A percentile compares a stretch with the other conserved stretches of the same genome.
Conservation (phyloP, 2,113 vertebrate genomes). For the Caranx melampygus region DNA sequence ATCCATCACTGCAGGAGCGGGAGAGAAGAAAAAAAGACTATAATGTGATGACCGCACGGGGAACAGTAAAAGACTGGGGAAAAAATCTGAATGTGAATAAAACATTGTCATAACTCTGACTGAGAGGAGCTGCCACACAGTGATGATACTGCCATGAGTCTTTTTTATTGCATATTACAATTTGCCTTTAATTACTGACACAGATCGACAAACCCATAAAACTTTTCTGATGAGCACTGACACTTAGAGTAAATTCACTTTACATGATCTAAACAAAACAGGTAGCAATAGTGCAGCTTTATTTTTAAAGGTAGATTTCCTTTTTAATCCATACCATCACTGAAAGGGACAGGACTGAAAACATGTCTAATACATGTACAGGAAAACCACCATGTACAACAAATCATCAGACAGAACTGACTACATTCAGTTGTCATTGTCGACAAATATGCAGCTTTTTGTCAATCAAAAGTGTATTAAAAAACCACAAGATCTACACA, state of each 20-base stretch:
- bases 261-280: background rate
- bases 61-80: background rate
- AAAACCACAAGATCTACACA: background rate
- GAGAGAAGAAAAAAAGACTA: conserved; percentile 3
- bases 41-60: background rate
- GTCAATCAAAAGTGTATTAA: conserved; percentile 5
- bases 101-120: background rate
- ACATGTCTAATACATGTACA: background rate
- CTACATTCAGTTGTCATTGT: background rate
- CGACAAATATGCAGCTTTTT: conserved; percentile 12
- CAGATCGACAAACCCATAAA: conserved; percentile 11
- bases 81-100: conserved; percentile 1
- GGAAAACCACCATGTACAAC: background rate
- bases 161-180: conserved; percentile 24
- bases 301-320: background rate
- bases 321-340: background rate
- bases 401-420: background rate
- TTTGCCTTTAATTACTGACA: conserved; percentile 17
- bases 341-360: background rate
- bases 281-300: background rate
- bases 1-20: conserved; percentile 89
- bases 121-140: background rate
- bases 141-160: conserved; percentile 8
- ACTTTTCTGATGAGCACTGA: background rate
- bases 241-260: background rate